phyloP scores from a whole-genome alignment of 2,888 invertebrate species.

The Tetragonula carbonaria region DNA sequence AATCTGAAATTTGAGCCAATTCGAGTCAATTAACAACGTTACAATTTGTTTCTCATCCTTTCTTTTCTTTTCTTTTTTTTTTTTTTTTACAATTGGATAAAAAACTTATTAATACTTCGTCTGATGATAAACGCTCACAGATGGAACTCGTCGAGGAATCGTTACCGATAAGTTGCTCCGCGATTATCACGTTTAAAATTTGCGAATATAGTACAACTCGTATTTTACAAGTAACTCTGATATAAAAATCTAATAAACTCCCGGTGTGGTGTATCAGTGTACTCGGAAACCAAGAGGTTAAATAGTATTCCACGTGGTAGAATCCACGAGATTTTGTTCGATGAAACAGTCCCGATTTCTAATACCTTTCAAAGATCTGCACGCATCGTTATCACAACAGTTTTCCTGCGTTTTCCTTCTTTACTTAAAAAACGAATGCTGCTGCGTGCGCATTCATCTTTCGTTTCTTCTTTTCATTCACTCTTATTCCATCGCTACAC shows the following conservation, averaged over 20 bases:
- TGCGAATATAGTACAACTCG: slow-evolving; percentile 58
- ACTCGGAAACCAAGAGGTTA: slow-evolving; percentile 33
- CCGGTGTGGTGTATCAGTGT: slow-evolving; percentile 43
- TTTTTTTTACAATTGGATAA: slow-evolving; percentile 18
- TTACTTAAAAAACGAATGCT: slow-evolving; percentile 27
- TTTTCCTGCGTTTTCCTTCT: slow-evolving; percentile 6
- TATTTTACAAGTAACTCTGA: slow-evolving; percentile 61
- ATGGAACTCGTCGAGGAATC: neutral
- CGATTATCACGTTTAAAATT: slow-evolving; percentile 45
- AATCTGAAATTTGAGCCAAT: slow-evolving; percentile 15
- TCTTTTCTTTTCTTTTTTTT: too few species aligned
- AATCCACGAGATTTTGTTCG: neutral
- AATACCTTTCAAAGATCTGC: slow-evolving; percentile 36
- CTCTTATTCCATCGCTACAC: slow-evolving; percentile 87
- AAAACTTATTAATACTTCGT: slow-evolving; percentile 15
- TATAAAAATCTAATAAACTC: slow-evolving; percentile 69
- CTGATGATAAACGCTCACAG: slow-evolving; percentile 18
- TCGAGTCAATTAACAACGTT: slow-evolving; percentile 34
- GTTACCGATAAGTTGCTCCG: neutral
- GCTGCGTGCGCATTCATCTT: neutral
- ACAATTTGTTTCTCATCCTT: slow-evolving; percentile 17
- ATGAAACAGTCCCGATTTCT: slow-evolving; percentile 31
- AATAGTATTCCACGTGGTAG: slow-evolving; percentile 23
- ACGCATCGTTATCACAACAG: slow-evolving; percentile 45
- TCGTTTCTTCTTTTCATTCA: neutral